These are phyloP conservation scores for Mimachlamys varia DNA, from an alignment of 2,888 invertebrate genomes.

Conservation along the genomic window DNA sequence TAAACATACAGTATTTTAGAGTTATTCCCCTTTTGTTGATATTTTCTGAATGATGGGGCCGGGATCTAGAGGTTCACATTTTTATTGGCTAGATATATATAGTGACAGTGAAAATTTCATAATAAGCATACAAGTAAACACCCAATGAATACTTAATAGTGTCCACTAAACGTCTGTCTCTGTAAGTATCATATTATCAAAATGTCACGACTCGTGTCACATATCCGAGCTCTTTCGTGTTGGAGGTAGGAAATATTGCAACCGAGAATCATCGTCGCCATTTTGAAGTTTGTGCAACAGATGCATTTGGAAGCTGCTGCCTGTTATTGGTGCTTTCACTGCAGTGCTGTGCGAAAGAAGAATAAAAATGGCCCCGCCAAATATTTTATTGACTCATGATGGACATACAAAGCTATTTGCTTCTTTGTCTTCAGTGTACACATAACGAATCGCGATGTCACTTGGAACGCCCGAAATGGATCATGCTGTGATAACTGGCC, in stretches of 20 bases:
- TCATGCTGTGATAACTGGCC: not conserved
- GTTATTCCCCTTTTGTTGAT: too few species aligned
- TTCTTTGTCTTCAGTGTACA: not conserved
- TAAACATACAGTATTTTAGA: too few species aligned
- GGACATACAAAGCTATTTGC: conserved; percentile 29
- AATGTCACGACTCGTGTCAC: not conserved
- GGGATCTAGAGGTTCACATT: too few species aligned
- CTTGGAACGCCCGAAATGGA: conserved; percentile 23
- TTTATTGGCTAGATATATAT: too few species aligned
- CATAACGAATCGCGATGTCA: conserved; percentile 27
- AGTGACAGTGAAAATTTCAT: too few species aligned
- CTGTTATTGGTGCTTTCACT: not conserved
- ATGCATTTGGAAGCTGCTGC: conserved; percentile 29
- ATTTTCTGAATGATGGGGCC: too few species aligned
- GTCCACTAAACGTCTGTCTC: not conserved
- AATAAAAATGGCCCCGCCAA: not conserved
- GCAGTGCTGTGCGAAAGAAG: conserved; percentile 21
- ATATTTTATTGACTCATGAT: conserved; percentile 10
- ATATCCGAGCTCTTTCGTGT: not conserved
- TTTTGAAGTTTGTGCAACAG: not conserved
- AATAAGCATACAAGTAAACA: too few species aligned
- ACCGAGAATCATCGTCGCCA: not conserved
- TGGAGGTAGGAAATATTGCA: not conserved
- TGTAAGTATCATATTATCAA: not conserved
- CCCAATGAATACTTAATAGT: not conserved